Base-by-base conservation (phyloP, 2,113 vertebrate species). In the Scortum barcoo region DNA sequence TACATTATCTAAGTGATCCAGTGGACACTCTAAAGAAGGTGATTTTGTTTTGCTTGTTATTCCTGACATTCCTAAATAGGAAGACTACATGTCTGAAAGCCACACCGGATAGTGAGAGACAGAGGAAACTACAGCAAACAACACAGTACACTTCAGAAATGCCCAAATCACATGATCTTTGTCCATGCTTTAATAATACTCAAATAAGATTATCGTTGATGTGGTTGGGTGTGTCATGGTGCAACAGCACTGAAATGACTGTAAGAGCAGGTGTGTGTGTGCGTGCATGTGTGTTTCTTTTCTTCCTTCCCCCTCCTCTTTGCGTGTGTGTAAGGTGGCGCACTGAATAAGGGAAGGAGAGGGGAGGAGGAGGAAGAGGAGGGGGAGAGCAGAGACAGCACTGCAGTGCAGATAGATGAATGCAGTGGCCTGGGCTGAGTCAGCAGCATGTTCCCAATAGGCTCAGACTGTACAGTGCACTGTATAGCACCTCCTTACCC, bases 341-440 rank as follows among this genome's bases (percentile, higher is more conserved):
- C 87, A 87, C 86, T 76, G 83, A 87, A 51, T 71, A 65, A 85
- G 83, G 62, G 79, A 85, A 81, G 76, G 71, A 66, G 50, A 58
- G n/a, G 66, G 44, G 48, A 48, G 50, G 53, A 72, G 79, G 85
- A 83, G 89, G 89, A 0, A 82, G 44, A 5, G 60, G 42, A 70
- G 79, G 86, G 84, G 88, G 89, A 0, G 83, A 58, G 91, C 91
- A 86, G 81, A 30, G 19, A 88, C 87, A 89, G 91, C 92, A 94
- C 93, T 94, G 94, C 93, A 94, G 93, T 94, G 93, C 92, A 94
- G 94, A 94, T 93, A 92, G 89, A 92, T 92, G 90, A 92, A 94
- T 93, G 93, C 93, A 94, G 93, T 89, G 92, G 93, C 89, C 89
- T 85, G 78, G 92, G 93, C 94, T 95, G 94, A 95, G 89, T 95